phyloP scores from a whole-genome alignment of 2,888 invertebrate genomes.

The Nomada hirtipes region DNA sequence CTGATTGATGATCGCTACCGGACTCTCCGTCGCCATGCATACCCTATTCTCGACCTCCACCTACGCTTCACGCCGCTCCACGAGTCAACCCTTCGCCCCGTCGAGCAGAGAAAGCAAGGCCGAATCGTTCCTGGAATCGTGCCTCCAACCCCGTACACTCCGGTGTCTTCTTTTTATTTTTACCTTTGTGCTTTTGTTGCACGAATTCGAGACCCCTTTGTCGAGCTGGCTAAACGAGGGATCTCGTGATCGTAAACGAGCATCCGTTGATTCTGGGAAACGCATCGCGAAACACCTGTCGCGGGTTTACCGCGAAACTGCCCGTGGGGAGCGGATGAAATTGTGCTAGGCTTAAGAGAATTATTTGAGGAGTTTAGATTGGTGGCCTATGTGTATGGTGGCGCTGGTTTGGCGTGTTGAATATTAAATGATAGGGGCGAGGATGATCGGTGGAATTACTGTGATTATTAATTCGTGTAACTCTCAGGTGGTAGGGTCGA shows the following conservation, averaged over 20 bases:
- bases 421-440: no score
- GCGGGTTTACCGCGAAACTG: slow-evolving; percentile 10
- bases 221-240: slow-evolving; percentile 12
- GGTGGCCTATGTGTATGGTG: no score
- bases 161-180: no score
- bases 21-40: slow-evolving; percentile 80
- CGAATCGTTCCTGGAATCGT: slow-evolving; percentile 72
- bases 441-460: no score
- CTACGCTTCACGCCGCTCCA: slow-evolving; percentile 50
- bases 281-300: slow-evolving; percentile 7
- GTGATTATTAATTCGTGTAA: no score
- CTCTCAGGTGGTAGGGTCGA: no score
- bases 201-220: slow-evolving; percentile 37
- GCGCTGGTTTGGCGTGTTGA: no score
- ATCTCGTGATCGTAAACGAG: slow-evolving; percentile 37
- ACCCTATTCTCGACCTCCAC: slow-evolving; percentile 70
- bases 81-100: slow-evolving; percentile 58
- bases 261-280: not conserved
- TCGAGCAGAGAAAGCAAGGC: slow-evolving; percentile 35
- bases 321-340: not conserved
- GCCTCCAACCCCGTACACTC: slow-evolving; percentile 52
- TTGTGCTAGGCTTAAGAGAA: not conserved
- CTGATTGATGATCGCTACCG: slow-evolving; percentile 81
- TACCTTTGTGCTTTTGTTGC: slow-evolving; percentile 46
- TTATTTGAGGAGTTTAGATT: not conserved